A percentile compares a stretch with the other conserved stretches of the same genome.
Evolutionary conservation across 2,888 invertebrate genomes (phyloP).

Genomic region (Operophtera brumata): DNA sequence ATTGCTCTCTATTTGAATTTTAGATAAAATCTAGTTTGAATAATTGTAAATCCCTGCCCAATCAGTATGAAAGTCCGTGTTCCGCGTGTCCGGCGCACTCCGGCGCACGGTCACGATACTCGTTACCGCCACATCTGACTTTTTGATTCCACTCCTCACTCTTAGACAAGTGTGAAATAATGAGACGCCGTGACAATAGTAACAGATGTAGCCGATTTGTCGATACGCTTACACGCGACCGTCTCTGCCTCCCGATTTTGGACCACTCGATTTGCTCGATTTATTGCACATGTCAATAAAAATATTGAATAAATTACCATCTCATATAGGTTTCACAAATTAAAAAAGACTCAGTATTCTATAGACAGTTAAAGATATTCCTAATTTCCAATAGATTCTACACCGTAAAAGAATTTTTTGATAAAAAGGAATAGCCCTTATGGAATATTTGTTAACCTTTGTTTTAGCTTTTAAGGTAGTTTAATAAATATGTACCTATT

Average conservation of each 20-base stretch:
- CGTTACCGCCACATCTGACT: constrained; percentile 42
- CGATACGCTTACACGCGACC: constrained; percentile 38
- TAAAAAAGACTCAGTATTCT: too few species aligned
- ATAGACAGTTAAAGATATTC: too few species aligned
- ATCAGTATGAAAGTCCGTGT: constrained; percentile 9
- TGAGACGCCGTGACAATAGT: constrained; percentile 43
- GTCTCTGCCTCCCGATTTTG: neutral
- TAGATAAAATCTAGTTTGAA: constrained; percentile 16
- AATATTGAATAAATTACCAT: too few species aligned
- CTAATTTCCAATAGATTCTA: too few species aligned
- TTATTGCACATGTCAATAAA: too few species aligned
- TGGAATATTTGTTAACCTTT: too few species aligned
- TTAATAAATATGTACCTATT: too few species aligned
- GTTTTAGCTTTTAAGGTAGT: too few species aligned
- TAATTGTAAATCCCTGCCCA: constrained; percentile 13
- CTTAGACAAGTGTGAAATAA: constrained; percentile 39
- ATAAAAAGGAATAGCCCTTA: too few species aligned
- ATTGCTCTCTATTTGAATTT: constrained; percentile 17
- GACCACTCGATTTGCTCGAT: neutral
- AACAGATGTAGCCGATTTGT: constrained; percentile 37
- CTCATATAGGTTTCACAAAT: too few species aligned
- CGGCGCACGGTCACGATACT: constrained; percentile 37
- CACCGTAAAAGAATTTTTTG: too few species aligned
- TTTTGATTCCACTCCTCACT: constrained; percentile 31
- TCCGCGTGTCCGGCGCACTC: constrained; percentile 22